Conservation (phyloP, 2,113 vertebrate genomes). For the Plecturocebus donacophilus region DNA sequence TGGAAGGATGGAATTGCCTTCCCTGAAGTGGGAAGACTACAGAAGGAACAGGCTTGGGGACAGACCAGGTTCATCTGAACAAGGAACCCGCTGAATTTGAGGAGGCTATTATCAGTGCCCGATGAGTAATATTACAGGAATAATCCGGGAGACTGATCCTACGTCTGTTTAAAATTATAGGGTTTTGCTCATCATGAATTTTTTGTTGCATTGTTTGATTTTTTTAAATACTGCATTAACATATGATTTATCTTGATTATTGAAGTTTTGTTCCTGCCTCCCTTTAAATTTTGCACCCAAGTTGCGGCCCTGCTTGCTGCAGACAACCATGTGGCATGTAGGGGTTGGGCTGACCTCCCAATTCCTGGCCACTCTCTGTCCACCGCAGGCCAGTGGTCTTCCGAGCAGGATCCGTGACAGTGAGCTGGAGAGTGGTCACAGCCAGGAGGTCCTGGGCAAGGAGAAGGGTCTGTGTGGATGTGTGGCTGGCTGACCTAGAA, state of each 20-base stretch:
- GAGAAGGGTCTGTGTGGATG: neutral
- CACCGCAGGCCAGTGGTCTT: neutral
- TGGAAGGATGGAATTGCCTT: neutral
- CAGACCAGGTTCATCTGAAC: neutral
- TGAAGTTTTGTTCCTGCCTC: neutral
- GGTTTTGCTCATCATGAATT: neutral
- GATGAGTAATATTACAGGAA: fast-evolving
- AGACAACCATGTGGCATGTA: neutral
- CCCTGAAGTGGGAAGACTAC: neutral
- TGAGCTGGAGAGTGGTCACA: neutral
- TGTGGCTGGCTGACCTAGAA: conserved; percentile 46
- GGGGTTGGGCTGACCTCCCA: neutral
- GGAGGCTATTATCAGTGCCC: neutral
- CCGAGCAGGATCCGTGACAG: neutral
- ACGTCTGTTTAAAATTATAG: neutral
- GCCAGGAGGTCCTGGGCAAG: neutral
- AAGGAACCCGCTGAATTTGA: neutral
- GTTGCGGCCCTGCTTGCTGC: neutral
- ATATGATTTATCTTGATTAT: neutral
- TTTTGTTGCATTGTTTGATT: neutral
- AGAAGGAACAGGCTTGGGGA: neutral
- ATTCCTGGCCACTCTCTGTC: neutral
- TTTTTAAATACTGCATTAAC: neutral
- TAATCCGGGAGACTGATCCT: neutral
- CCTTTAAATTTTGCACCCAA: neutral